phyloP scores from a whole-genome alignment of 2,888 invertebrate species.

The Boloria euphrosyne region DNA sequence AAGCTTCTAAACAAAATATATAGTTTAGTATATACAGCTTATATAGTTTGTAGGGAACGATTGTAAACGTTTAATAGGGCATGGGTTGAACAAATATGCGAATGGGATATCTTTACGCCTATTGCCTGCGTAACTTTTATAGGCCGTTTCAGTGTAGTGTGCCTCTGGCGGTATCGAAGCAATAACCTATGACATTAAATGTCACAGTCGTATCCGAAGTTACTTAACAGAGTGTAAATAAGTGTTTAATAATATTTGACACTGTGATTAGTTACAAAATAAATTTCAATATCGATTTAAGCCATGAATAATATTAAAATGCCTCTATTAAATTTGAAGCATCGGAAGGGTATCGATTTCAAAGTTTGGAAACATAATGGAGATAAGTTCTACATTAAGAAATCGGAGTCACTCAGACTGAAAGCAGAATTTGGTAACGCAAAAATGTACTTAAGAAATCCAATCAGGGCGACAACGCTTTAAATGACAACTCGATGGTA shows the following conservation, averaged over 20 bases:
- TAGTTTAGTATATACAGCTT: not conserved
- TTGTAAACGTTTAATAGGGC: constrained; percentile 37
- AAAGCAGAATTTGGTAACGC: constrained; percentile 60
- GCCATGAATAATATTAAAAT: constrained; percentile 35
- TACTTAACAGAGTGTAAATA: constrained; percentile 26
- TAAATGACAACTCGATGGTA: constrained; percentile 69
- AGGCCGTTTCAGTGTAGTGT: constrained; percentile 47
- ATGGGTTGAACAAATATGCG: constrained; percentile 43
- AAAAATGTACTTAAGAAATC: constrained; percentile 68
- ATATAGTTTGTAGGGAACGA: constrained; percentile 22
- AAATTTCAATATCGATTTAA: constrained; percentile 23
- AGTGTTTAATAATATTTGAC: constrained; percentile 6
- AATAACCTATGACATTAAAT: constrained; percentile 56
- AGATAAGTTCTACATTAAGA: constrained; percentile 51
- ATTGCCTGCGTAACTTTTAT: constrained; percentile 58
- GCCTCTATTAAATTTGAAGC: constrained; percentile 38
- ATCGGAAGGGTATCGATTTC: constrained; percentile 37
- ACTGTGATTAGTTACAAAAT: too few relatives aligned
- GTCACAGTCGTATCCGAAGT: constrained; percentile 42
- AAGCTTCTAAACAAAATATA: not conserved
- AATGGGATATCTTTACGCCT: constrained; percentile 56
- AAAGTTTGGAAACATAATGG: constrained; percentile 37
- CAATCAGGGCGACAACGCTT: constrained; percentile 68
- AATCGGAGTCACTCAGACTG: constrained; percentile 59
- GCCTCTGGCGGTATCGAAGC: constrained; percentile 48